Percentiles rank a stretch among this genome's conserved stretches.
Conservation (phyloP, 2,113 vertebrate genomes). For the Malurus melanocephalus region DNA sequence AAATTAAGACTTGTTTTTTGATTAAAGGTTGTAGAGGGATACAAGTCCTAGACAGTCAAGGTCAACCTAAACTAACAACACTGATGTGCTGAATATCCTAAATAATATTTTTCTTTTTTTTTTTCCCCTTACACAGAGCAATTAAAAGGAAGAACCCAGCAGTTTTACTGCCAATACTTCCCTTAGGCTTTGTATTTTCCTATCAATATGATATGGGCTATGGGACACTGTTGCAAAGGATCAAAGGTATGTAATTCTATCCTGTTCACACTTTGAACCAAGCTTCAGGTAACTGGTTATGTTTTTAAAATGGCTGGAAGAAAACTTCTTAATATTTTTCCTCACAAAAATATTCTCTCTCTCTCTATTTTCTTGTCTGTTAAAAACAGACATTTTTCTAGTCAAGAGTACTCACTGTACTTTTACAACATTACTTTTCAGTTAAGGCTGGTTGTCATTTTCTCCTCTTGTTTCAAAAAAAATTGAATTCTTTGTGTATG, state of each 20-base stretch:
- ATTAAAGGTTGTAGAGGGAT: background rate
- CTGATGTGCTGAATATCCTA: background rate
- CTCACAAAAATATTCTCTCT: background rate
- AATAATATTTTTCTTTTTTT: background rate
- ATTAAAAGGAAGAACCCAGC: slow-evolving; percentile 76
- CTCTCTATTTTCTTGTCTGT: background rate
- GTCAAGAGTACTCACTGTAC: background rate
- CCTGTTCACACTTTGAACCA: background rate
- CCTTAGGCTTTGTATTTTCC: slow-evolving; percentile 80
- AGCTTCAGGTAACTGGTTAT: background rate
- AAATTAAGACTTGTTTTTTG: background rate
- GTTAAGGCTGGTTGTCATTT: background rate
- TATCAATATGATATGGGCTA: slow-evolving; percentile 87
- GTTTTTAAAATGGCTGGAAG: background rate
- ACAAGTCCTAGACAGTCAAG: background rate
- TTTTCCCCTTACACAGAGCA: slow-evolving; percentile 34
- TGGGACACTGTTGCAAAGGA: slow-evolving; percentile 80
- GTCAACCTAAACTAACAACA: background rate
- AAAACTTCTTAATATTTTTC: background rate
- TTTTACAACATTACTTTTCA: background rate
- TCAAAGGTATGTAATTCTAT: slow-evolving; percentile 69
- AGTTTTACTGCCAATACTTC: slow-evolving; percentile 78
- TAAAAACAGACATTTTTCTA: background rate
- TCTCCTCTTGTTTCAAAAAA: background rate
- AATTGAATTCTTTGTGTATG: background rate